Evolutionary conservation across 2,113 vertebrate genomes (phyloP), one percentile per base, ranked within the genome.

Genomic region (Elephas maximus): DNA sequence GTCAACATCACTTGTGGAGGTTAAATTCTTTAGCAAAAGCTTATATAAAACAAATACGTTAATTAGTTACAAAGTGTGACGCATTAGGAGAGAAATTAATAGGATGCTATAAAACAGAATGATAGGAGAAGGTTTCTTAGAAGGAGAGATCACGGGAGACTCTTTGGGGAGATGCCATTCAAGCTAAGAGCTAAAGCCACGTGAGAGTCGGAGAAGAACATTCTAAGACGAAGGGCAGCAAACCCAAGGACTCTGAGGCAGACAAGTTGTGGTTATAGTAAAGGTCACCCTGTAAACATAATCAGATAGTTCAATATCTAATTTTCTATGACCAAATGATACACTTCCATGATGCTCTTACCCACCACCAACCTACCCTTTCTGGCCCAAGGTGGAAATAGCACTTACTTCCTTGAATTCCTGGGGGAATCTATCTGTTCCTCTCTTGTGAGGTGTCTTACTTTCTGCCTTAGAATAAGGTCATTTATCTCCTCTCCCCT

Each of bases 1-100:
- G 57, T 41, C n/a, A 17, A 15, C 7, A 26, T 86, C 57, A 51
- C 63, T n/a, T 65, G 44, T 33, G 3, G 65, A 63, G 24, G n/a
- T 71, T 67, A 28, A 76, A 65, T 65, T 92, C 90, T 93, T 88
- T n/a, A 63, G 45, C 74, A 79, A 30, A 44, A 65, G 21, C 45
- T 73, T 45, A n/a, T 8, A 3, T 26, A 28, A 94, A 85, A 80
- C 37, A 62, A 57, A 57, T 4, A 51, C 41, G 5, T 20, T 51
- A 41, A 94, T 89, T 73, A 21, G 30, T 71, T 53, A 69, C 3
- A 30, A 78, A 6, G 28, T 71, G 8, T 63, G 17, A 69, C 1
- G 2, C 2, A 14, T 17, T 62, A 45, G 12, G 23, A 74, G 14
- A 37, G 44, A 87, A 17, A n/a, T 28, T 53, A 77, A 81, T 6